A percentile compares a stretch with the other conserved stretches of the same genome.
Conservation (phyloP, 1,140 invertebrate species). For the Listronotus oregonensis region DNA sequence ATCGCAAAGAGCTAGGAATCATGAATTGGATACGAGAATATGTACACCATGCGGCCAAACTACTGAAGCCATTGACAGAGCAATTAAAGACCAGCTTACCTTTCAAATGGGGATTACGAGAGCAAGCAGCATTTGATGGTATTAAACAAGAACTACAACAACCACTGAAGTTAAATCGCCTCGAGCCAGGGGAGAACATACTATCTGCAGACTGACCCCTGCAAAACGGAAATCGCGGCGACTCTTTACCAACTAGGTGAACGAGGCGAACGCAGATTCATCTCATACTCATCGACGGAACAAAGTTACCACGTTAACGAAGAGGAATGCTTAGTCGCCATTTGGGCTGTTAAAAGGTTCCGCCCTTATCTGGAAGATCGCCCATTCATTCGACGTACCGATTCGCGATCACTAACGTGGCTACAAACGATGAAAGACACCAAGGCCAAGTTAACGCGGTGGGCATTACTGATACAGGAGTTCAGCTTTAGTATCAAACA, state of each 20-base stretch:
- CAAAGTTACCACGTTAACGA: slow-evolving; percentile 44
- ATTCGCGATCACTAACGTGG: slow-evolving; percentile 41
- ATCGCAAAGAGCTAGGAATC: slow-evolving; percentile 39
- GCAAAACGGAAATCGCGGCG: slow-evolving; percentile 44
- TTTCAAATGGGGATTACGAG: slow-evolving; percentile 7
- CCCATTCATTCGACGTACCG: slow-evolving; percentile 26
- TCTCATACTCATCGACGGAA: slow-evolving; percentile 30
- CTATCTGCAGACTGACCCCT: slow-evolving; percentile 36
- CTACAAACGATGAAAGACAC: slow-evolving; percentile 38
- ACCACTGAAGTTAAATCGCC: slow-evolving; percentile 34
- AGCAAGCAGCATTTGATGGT: slow-evolving; percentile 35
- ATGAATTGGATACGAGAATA: slow-evolving; percentile 47
- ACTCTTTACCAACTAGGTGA: slow-evolving; percentile 43
- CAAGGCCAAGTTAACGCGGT: slow-evolving; percentile 45
- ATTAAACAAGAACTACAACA: slow-evolving; percentile 45
- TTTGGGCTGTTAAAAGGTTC: slow-evolving; percentile 55
- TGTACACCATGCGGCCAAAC: slow-evolving; percentile 31
- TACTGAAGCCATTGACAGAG: slow-evolving; percentile 35
- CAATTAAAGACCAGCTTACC: slow-evolving; percentile 19
- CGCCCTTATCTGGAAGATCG: slow-evolving; percentile 45
- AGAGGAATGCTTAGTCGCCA: slow-evolving; percentile 55
- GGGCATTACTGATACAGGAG: slow-evolving; percentile 44
- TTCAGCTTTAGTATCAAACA: slow-evolving; percentile 41
- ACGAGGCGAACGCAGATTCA: not conserved
- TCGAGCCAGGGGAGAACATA: slow-evolving; percentile 44